Percentiles rank a stretch among this genome's conserved stretches.
These are phyloP conservation scores for Nymphalis c-album DNA, from an alignment of 2,888 invertebrate genomes.

Conservation along the genomic window DNA sequence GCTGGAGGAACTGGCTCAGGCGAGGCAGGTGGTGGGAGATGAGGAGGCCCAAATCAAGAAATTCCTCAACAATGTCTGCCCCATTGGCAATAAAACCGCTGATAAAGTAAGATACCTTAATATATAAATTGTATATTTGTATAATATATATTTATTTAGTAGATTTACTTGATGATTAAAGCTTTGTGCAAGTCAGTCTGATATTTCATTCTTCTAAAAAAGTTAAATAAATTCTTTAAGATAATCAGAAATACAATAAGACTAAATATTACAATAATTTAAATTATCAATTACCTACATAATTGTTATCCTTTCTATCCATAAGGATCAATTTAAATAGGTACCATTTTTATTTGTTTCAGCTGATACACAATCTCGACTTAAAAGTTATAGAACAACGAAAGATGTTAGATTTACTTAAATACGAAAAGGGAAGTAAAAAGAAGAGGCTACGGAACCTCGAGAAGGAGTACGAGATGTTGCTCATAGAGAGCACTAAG, in stretches of 20 bases:
- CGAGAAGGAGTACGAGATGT: conserved; percentile 82
- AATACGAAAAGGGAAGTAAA: conserved; percentile 85
- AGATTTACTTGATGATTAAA: too few species aligned
- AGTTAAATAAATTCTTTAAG: too few species aligned
- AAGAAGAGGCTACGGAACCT: conserved; percentile 80
- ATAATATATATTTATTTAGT: too few species aligned
- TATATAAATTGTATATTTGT: too few species aligned
- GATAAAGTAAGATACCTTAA: conserved; percentile 60
- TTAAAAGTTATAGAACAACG: conserved; percentile 86
- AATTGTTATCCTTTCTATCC: too few species aligned
- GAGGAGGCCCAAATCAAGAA: conserved; percentile 73
- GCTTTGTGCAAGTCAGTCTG: too few species aligned
- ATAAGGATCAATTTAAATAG: background rate
- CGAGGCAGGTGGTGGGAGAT: conserved; percentile 74
- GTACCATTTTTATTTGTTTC: conserved; percentile 26
- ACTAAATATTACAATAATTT: too few species aligned
- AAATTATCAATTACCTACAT: too few species aligned
- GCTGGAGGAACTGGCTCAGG: conserved; percentile 81
- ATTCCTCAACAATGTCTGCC: conserved; percentile 70
- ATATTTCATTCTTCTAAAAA: too few species aligned
- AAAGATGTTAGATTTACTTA: conserved; percentile 87
- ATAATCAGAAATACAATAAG: too few species aligned
- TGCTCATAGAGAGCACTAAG: conserved; percentile 82
- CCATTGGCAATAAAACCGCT: conserved; percentile 66
- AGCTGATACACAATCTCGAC: conserved; percentile 82